Conservation (phyloP, 2,888 invertebrate species). For the Phyllotreta striolata region DNA sequence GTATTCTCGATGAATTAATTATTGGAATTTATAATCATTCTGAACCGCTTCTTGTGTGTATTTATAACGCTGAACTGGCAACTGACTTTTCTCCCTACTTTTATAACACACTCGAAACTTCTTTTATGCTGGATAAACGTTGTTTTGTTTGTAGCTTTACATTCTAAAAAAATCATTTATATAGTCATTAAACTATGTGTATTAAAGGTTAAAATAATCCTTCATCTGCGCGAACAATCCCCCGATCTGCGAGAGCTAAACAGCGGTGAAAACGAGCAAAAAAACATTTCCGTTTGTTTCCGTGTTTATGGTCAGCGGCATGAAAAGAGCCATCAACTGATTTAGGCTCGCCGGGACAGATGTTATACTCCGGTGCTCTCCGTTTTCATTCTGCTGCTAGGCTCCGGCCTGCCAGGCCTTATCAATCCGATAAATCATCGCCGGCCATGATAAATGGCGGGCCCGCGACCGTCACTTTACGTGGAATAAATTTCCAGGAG, state of each 20-base stretch:
- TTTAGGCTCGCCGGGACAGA: constrained; percentile 23
- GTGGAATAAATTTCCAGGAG: constrained; percentile 20
- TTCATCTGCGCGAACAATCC: no score
- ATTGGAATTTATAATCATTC: no score
- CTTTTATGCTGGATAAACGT: no score
- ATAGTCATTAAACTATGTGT: no score
- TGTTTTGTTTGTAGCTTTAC: no score
- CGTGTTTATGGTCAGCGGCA: constrained; percentile 20
- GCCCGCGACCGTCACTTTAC: constrained; percentile 12
- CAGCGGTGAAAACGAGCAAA: constrained; percentile 25
- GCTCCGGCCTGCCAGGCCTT: constrained; percentile 20
- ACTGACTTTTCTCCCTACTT: no score
- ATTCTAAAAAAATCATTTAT: no score
- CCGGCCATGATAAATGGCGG: constrained; percentile 26
- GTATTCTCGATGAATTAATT: no score
- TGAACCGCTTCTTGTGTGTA: no score
- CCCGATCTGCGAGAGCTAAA: not conserved
- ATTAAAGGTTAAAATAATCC: no score
- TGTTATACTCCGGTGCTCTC: constrained; percentile 19
- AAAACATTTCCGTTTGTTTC: constrained; percentile 20
- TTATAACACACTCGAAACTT: no score
- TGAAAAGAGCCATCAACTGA: constrained; percentile 19
- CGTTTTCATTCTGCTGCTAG: constrained; percentile 25
- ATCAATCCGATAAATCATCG: constrained; percentile 31
- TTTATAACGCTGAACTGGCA: no score